Evolutionary conservation across 1,140 invertebrate species (phyloP), one percentile per base, ranked within the genome.

Genomic region (Venturia canescens): DNA sequence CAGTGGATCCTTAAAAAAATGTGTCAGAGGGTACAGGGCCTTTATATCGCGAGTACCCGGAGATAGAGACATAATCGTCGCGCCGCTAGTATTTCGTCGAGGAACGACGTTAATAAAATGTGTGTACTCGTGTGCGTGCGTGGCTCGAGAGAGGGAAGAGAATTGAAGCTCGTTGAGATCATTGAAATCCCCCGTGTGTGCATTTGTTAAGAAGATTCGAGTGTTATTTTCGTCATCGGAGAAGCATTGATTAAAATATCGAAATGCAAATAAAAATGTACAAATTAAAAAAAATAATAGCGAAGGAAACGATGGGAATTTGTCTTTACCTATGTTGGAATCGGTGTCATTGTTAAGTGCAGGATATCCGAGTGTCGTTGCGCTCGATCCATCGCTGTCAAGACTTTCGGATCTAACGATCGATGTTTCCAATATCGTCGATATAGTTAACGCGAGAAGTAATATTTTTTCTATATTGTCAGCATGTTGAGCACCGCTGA

Each of bases 401-500:
- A 44, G 16, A 2, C 18, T 74, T 29, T 74, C 44, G 5, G 7
- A 38, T 21, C 50, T 53, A 16, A 74, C 71, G 71, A 74, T 53
- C 44, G n/a, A 27, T 16, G 1, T 16, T 13, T 27, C 31, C 31
- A 74, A 23, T 4, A 29, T 29, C 23, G 71, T 23, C 0, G 53
- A 27, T 13, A 78, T 63, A n/a, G 74, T 50, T 9, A 75, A 69
- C 18, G 70, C 18, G 38, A 83, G 16, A 29, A 80, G 53, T 50
- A 78, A 15, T 67, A 29, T 60, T n/a, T 13, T 70, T 26, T 9
- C 21, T 34, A 60, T 4, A 76, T 27, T 26, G 63, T 57, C 18
- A 5, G 16, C 53, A 38, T 80, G 71, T 86, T 89, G 87, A 85
- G 88, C 85, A 83, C 80, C 87, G 82, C 84, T 87, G 85, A 50